phyloP scores from a whole-genome alignment of 2,888 invertebrate species.

The Meta bourneti region DNA sequence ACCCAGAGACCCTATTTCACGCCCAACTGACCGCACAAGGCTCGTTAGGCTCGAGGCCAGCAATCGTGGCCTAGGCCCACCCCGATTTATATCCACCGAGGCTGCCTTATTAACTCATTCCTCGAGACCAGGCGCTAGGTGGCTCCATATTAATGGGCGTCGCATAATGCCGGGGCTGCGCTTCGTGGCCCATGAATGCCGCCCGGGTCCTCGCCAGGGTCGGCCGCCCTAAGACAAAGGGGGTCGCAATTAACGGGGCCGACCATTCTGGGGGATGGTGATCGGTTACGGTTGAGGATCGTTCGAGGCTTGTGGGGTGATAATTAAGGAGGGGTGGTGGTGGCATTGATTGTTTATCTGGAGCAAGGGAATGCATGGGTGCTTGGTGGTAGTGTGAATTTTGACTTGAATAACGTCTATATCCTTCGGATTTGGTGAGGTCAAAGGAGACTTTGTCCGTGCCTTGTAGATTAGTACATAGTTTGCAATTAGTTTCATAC shows the following conservation, averaged over 20 bases:
- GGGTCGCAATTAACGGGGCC: not conserved
- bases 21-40: slow-evolving; percentile 17
- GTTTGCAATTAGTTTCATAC: no score
- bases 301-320: no score
- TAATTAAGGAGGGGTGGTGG: no score
- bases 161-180: not conserved
- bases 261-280: not conserved
- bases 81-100: not conserved
- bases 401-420: no score
- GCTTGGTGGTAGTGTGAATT: no score
- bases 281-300: no score
- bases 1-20: slow-evolving; percentile 1
- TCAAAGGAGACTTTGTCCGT: no score
- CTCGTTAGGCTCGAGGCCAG: slow-evolving; percentile 2
- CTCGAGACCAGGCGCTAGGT: not conserved
- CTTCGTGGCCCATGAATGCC: not conserved
- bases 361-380: no score
- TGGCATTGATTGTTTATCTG: no score
- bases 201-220: not conserved
- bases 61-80: not conserved
- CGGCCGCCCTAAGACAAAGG: slow-evolving; percentile 4
- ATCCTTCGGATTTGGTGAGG: no score
- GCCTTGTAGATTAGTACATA: no score
- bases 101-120: slow-evolving; percentile 1
- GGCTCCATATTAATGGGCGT: not conserved